Evolutionary conservation across 2,113 vertebrate species (phyloP), one percentile per base, ranked within the genome.

Genomic region (Neopipo cinnamomea): DNA sequence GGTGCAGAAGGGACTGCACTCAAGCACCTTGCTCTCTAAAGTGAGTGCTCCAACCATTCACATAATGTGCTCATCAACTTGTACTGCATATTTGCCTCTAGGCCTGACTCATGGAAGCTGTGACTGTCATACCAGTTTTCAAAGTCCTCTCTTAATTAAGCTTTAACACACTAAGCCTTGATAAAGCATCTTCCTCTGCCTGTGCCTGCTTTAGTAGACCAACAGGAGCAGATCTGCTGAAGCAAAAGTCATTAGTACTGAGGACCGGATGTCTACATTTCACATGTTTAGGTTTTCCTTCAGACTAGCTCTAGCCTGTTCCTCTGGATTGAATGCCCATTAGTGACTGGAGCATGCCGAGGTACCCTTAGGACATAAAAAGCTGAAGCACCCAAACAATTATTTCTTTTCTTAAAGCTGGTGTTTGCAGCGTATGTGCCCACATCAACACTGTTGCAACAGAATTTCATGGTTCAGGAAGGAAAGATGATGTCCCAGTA

Each of bases 341-440:
- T 74, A 71, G 11, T 46, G 31, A 41, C 33, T 39, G 47, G 2
- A 82, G 33, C 27, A 56, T 6, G 24, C 62, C 27, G 39, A 63
- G 14, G 47, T 59, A 47, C 20, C 16, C 30, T 58, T n/a, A 41
- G 56, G 50, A n/a, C 28, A 41, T 41, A 20, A 53, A 77, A 77
- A 61, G 37, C 7, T 1, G 19, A 63, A 78, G 21, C 11, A 65
- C 12, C 9, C 22, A 21, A 74, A 73, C 39, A 6, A 41, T 35
- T 31, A 18, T 14, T 46, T 53, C 5, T 39, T 67, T 31, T 44
- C 39, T 68, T 74, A 77, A 88, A 72, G 23, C 23, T 49, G 12
- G 6, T 68, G 12, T 68, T 71, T 0, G 1, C 24, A 55, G 62
- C 0, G 0, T 47, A 7, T 30, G 6, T 72, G 44, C 30, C 18